These are phyloP conservation scores for Odontomachus brunneus DNA, from an alignment of 1,140 invertebrate species.

Conservation along the genomic window DNA sequence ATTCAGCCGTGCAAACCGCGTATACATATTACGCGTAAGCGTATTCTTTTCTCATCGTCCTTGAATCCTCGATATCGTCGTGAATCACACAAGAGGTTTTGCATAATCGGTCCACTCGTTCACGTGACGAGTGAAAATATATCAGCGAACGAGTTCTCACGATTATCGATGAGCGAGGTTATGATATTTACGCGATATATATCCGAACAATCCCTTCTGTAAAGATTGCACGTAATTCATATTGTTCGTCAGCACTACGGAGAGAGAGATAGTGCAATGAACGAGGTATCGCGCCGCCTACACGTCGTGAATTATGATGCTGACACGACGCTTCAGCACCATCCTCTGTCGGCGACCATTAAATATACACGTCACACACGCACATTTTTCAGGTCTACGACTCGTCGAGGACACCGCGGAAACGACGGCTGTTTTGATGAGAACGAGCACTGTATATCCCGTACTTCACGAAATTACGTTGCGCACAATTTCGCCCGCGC, in stretches of 20 bases:
- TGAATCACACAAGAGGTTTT: too few relatives aligned
- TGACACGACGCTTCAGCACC: constrained; percentile 40
- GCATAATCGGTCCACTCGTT: too few relatives aligned
- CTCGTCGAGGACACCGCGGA: not conserved
- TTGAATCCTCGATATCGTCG: not conserved
- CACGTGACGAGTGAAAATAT: too few relatives aligned
- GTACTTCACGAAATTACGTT: constrained; percentile 2
- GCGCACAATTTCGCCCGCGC: not conserved
- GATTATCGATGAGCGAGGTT: too few relatives aligned
- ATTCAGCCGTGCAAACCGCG: not conserved
- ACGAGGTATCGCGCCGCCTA: constrained; percentile 38
- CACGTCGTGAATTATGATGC: constrained; percentile 47
- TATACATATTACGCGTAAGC: not conserved
- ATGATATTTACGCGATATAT: too few relatives aligned
- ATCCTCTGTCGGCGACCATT: constrained; percentile 29
- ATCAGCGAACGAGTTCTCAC: too few relatives aligned
- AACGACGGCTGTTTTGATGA: not conserved
- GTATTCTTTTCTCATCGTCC: not conserved
- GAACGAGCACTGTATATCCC: not conserved
- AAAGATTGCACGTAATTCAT: too few relatives aligned
- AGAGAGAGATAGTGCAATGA: constrained; percentile 36
- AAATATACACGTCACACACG: constrained; percentile 35
- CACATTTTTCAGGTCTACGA: constrained; percentile 32
- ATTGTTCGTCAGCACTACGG: not conserved
- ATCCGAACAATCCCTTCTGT: too few relatives aligned